Evolutionary conservation across 2,113 vertebrate genomes (phyloP).

Genomic region (Neolamprologus devosi): DNA sequence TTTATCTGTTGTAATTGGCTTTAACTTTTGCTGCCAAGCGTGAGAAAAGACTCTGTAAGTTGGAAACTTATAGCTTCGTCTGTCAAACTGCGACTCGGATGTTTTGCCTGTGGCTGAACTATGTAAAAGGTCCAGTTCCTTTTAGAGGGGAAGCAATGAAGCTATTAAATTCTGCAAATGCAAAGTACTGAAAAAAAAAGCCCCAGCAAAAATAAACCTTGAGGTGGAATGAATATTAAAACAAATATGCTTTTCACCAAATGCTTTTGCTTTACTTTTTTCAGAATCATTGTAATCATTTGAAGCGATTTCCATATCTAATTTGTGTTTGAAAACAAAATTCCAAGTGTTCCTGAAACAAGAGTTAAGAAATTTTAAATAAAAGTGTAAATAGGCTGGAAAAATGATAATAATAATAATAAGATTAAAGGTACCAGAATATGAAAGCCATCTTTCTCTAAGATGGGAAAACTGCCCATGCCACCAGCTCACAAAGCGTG

Average conservation of each 20-base stretch:
- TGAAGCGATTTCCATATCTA: neutral
- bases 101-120: neutral
- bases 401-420: neutral
- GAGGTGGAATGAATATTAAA: neutral
- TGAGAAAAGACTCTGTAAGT: constrained; percentile 1
- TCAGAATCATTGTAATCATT: neutral
- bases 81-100: neutral
- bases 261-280: neutral
- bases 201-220: neutral
- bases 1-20: constrained; percentile 40
- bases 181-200: neutral
- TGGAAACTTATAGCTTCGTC: neutral
- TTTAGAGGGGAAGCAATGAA: neutral
- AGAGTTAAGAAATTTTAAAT: neutral
- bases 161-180: neutral
- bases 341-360: neutral
- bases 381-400: neutral
- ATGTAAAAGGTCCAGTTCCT: neutral
- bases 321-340: neutral
- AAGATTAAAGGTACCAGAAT: neutral
- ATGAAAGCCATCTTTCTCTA: too few species aligned
- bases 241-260: neutral
- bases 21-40: constrained; percentile 26
- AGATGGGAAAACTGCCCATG: neutral
- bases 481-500: neutral